Base-by-base conservation (phyloP, 2,113 vertebrate genomes). In the Haplochromis vanheusdeni region DNA sequence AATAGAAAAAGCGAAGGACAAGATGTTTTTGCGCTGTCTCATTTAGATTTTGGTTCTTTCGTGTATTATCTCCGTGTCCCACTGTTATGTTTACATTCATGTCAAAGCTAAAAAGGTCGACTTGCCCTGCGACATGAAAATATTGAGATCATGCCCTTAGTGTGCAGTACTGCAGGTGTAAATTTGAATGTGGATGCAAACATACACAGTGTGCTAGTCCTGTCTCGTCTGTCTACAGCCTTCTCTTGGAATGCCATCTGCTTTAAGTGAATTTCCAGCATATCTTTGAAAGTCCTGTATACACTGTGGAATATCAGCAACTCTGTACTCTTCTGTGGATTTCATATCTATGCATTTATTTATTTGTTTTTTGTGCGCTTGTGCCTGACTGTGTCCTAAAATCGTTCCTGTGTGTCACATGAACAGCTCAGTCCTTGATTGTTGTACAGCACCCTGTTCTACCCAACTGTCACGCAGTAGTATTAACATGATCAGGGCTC, bases 11-110 rank as follows among this genome's bases (percentile, higher is more conserved):
- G 85, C 60, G 62, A 84, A 92, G 33, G 17, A 52, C 52, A 42
- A 87, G 84, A 73, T 84, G 90, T 96, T 56, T 56, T 94, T 96
- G 92, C n/a, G 93, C 60, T 96, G 89, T 89, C 94, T 93, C 96
- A 88, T 93, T 87, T 86, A 49, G 21, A 90, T 93, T 93, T 89
- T 75, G 13, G 80, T 17, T 8, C 70, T 90, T 88, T 89, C 86
- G 92, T 93, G 91, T 83, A n/a, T 88, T 82, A 81, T 95, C 86
- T 89, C 40, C 9, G 6, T 81, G 77, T 58, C 10, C 68, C 23
- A 45, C 26, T 70, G 49, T 17, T 6, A 19, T 19, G n/a, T 77
- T 77, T 51, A 13, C 45, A 51, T 33, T 51, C 73, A 77, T 33
- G 73, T 62, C 17, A 9, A 45, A 10, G 31, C 52, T 51, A 31